Evolutionary conservation across 2,113 vertebrate species (phyloP), one percentile per base, ranked within the genome.

Genomic region (Ellobius talpinus): DNA sequence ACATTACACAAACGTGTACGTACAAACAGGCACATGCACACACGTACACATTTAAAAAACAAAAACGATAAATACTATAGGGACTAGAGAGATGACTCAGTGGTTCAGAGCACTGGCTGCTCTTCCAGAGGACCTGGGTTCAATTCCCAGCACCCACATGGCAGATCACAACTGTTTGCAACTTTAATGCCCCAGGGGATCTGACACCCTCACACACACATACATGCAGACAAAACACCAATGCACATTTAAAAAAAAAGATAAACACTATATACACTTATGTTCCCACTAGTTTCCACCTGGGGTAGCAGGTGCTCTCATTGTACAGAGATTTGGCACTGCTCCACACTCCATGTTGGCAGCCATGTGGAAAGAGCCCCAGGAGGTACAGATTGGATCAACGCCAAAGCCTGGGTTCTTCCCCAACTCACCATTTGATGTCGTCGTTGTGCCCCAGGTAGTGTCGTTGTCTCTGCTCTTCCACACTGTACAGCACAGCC

Each of bases 371-470:
- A 63, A 85, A 39, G 47, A 79, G 73, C 14, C 39, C 50, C 23
- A 0, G 70, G 4, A 42, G 33, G 19, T 16, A 23, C 7, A 24
- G 24, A 39, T 4, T 42, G 52, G 70, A 31, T 33, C n/a, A 1
- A 3, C 8, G 16, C 45, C 65, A 3, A 4, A 14, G 50, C 47
- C 89, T 4, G 42, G 47, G 63, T 5, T 42, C 12, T 1, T 7
- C 84, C 1, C 47, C 9, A 42, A 16, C 98, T 99, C 96, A 99
- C 99, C 99, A 99, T 97, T 99, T 99, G 97, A 99, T 99, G 52
- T 99, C 99, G 9, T 99, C 99, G 0, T 99, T 99, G 98, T 99
- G 99, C 31, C 99, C 99, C 97, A 99, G 98, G 98, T 99, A 99
- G 96, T 99, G 99, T 23, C 99, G 98, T 97, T 99, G 99, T 93